Percentiles rank a stretch among this genome's conserved stretches.
Conservation (phyloP, 2,888 invertebrate species). For the Platycheirus albimanus region DNA sequence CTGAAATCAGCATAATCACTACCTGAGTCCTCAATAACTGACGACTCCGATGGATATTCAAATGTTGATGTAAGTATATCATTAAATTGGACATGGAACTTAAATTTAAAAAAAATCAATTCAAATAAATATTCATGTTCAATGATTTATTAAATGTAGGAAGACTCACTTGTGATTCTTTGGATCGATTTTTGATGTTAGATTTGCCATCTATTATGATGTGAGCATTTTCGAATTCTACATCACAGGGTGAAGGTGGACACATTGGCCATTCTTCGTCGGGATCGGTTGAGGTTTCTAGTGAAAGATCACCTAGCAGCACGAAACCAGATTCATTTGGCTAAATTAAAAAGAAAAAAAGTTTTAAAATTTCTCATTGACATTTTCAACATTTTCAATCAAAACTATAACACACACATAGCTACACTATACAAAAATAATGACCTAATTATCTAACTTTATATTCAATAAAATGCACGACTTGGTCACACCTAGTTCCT, state of each 20-base stretch:
- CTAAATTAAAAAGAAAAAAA: slow-evolving; percentile 78
- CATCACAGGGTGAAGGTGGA: slow-evolving; percentile 91
- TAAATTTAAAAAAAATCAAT: slow-evolving; percentile 80
- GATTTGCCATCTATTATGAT: slow-evolving; percentile 95
- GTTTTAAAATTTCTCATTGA: too few relatives aligned
- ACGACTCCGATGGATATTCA: slow-evolving; percentile 97
- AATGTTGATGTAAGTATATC: slow-evolving; percentile 93
- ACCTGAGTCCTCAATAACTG: slow-evolving; percentile 87
- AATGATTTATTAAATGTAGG: background rate
- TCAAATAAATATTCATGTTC: background rate
- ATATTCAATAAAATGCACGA: too few relatives aligned
- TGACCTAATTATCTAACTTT: too few relatives aligned
- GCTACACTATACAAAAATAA: too few relatives aligned
- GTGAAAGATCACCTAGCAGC: slow-evolving; percentile 84
- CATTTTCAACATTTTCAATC: too few relatives aligned
- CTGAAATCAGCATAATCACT: slow-evolving; percentile 77
- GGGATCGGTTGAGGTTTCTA: slow-evolving; percentile 86
- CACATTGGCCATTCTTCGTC: slow-evolving; percentile 85
- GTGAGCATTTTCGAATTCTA: slow-evolving; percentile 93
- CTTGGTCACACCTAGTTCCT: too few relatives aligned
- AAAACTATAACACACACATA: too few relatives aligned
- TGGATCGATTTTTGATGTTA: slow-evolving; percentile 87
- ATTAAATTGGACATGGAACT: slow-evolving; percentile 95
- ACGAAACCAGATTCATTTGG: slow-evolving; percentile 86
- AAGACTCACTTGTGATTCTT: slow-evolving; percentile 82